These are phyloP conservation scores for Ceyx cyanopectus DNA, from an alignment of 2,113 vertebrate species.

Conservation along the genomic window DNA sequence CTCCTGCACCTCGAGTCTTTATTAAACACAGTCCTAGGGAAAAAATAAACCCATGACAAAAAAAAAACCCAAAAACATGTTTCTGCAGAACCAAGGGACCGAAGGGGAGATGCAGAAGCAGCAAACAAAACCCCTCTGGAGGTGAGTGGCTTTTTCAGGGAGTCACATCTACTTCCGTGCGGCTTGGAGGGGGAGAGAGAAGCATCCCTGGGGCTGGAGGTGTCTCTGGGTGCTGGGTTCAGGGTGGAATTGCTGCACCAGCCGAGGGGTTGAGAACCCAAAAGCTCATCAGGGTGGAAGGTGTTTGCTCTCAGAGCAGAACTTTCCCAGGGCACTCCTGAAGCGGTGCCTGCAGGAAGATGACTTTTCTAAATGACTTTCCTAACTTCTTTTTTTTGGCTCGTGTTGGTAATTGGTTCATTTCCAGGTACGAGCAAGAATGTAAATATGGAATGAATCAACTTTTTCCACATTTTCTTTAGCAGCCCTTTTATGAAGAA, in stretches of 20 bases:
- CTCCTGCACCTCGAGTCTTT: conserved; percentile 52
- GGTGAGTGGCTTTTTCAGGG: not conserved
- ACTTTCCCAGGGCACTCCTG: conserved; percentile 67
- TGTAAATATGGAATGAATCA: conserved; percentile 91
- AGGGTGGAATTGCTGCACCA: not conserved
- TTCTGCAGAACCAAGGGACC: not conserved
- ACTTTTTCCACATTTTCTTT: conserved; percentile 89
- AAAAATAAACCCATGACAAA: not conserved
- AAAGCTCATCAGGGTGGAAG: conserved; percentile 18
- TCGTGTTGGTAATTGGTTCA: conserved; percentile 76
- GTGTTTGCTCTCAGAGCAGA: conserved; percentile 43
- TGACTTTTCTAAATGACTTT: conserved; percentile 75
- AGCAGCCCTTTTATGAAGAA: conserved; percentile 91
- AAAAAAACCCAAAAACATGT: not conserved
- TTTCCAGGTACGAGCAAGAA: conserved; percentile 86
- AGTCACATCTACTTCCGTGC: accelerated
- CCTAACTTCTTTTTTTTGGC: conserved; percentile 78
- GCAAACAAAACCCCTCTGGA: not conserved
- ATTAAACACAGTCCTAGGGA: conserved; percentile 58
- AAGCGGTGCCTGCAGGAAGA: conserved; percentile 67
- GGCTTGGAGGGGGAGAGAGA: not conserved
- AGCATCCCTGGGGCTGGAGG: not conserved
- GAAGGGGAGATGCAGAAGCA: not conserved
- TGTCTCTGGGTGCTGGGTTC: accelerated
- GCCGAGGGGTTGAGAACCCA: not conserved